Evolutionary conservation across 1,140 invertebrate species (phyloP), one percentile per base, ranked within the genome.

Genomic region (Drosophila tropicalis): DNA sequence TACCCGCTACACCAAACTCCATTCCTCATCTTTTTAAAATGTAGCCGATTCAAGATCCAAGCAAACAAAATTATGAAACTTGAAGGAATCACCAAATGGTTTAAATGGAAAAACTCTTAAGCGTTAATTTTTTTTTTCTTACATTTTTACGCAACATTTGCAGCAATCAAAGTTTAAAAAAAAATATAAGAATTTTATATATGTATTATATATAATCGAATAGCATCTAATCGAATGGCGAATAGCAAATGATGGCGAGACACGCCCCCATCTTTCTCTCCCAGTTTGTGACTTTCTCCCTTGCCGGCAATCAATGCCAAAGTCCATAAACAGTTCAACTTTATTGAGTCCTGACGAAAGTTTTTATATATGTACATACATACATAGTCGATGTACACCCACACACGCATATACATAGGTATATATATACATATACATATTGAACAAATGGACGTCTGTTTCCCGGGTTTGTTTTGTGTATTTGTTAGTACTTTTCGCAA

Each of bases 191-290:
- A n/a, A 70, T 75, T 67, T 75, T 76, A 78, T 66, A 67, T 72
- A 78, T 78, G n/a, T n/a, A n/a, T 86, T 69, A 86, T 76, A 78
- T 68, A 67, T 72, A 78, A 81, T 86, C 78, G 74, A 72, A 67
- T 62, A 56, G 67, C 69, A 74, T 76, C 61, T 61, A 86, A 67
- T 72, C 62, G 51, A 58, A 71, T 77, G 57, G 60, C 60, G 39
- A 76, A 69, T 54, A 44, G 57, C 58, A 39, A 76, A 6, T 44
- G 41, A 58, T 34, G 57, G 12, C 17, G 40, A 64, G 73, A 64
- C 66, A 70, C 76, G 56, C 69, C 67, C 60, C 65, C 73, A 19
- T 10, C 60, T 19, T 22, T 13, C 19, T 44, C 12, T 4, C 17
- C 10, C 10, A 51, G 17, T 22, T 39, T 29, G 29, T 19, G 12